Base-by-base conservation (phyloP, 2,888 invertebrate genomes). In the Aphidius colemani region DNA sequence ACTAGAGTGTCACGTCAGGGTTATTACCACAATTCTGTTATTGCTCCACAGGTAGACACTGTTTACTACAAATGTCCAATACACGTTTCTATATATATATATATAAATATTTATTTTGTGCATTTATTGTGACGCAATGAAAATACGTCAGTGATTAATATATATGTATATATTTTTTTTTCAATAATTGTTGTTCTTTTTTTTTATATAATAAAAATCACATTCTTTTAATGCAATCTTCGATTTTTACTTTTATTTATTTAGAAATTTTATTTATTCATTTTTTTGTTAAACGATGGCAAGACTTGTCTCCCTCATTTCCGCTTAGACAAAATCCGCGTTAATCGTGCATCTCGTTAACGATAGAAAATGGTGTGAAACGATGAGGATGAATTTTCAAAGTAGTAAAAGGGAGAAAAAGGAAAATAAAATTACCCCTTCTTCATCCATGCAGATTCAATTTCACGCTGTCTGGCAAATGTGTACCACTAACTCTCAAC, bases 401-500 rank as follows among this genome's bases (percentile, higher is more conserved):
- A 48, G 13, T 13, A 43, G 55, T 55, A 3, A 43, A 18, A 8
- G 61, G 13, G 9, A 13, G 57, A 11, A 13, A 40, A 9, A 30
- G 44, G 7, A 45, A 11, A 45, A 13, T 60, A n/a, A 45, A 53
- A 60, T 60, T 53, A 30, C 53, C 53, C 30, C n/a, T 39, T 11
- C 62, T 44, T 45, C 7, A 40, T 13, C 43, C 46, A 44, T 10
- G 45, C 60, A 60, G 56, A 64, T 64, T 64, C 60, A 64, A 64
- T 64, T 64, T 64, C 60, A 64, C 64, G 64, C 60, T 64, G 64
- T 64, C 64, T 64, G 56, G 56, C 51, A 51, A 44, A 44, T 18
- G 50, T 44, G 8, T 30, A 30, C 30, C 30, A 30, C 30, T 30
- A 30, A 30, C 30, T 30, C 30, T 30, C 30, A 30, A 30, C 30